A percentile compares a stretch with the other conserved stretches of the same genome.
phyloP scores from a whole-genome alignment of 2,888 invertebrate genomes.

The Tiphia femorata region DNA sequence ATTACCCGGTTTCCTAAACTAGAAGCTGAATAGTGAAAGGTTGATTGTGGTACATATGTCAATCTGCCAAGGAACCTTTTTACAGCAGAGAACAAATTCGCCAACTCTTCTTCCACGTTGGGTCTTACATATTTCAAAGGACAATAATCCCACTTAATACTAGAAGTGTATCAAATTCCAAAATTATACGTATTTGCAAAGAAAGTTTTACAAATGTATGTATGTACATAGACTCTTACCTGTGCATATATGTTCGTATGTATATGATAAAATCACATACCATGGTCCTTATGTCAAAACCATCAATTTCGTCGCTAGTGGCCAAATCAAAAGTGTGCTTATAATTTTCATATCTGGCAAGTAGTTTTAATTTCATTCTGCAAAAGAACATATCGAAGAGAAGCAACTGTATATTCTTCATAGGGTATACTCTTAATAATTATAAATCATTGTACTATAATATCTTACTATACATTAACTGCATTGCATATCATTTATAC shows the following conservation, averaged over 20 bases:
- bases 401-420: neutral
- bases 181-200: neutral
- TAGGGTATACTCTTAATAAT: neutral
- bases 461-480: too few species aligned
- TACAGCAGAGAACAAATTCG: conserved; percentile 48
- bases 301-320: conserved; percentile 38
- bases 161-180: too few species aligned
- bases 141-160: conserved; percentile 51
- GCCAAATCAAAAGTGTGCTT: conserved; percentile 14
- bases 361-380: conserved; percentile 54
- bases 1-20: conserved; percentile 67
- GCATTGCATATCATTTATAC: conserved; percentile 16
- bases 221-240: conserved; percentile 35
- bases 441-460: too few species aligned
- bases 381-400: conserved; percentile 3
- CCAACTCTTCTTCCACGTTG: conserved; percentile 52
- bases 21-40: conserved; percentile 65
- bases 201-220: neutral
- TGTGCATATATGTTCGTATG: conserved; percentile 52
- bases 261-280: conserved; percentile 54
- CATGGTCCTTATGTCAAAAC: conserved; percentile 44
- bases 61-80: conserved; percentile 54
- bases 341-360: conserved; percentile 47
- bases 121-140: conserved; percentile 40
- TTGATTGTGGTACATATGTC: conserved; percentile 62